Percentiles rank a stretch among this genome's conserved stretches.
phyloP scores from a whole-genome alignment of 1,140 invertebrate species.

The Drosophila hydei region DNA sequence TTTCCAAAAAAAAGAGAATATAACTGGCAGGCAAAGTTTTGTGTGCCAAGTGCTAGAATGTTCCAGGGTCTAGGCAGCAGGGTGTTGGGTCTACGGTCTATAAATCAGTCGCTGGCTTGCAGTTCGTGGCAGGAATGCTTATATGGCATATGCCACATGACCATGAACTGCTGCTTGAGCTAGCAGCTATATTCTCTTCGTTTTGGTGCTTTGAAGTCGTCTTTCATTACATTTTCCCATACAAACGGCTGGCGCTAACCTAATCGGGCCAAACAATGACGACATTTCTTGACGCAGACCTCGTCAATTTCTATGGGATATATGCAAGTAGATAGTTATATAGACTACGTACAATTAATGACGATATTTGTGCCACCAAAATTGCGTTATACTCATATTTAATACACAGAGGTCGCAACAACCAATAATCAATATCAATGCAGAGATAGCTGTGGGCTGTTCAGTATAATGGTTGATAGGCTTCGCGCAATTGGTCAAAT shows the following conservation, averaged over 20 bases:
- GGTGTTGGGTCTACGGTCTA: conserved; percentile 10
- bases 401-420: conserved; percentile 27
- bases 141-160: conserved; percentile 46
- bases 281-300: conserved; percentile 18
- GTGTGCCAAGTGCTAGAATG: conserved; percentile 33
- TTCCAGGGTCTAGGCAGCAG: background rate
- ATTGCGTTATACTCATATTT: conserved; percentile 13
- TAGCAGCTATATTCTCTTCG: conserved; percentile 1
- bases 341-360: conserved; percentile 18
- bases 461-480: background rate
- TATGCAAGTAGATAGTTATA: background rate
- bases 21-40: conserved; percentile 41
- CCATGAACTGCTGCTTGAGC: conserved; percentile 52
- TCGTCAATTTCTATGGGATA: background rate
- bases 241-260: background rate
- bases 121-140: conserved; percentile 25
- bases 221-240: conserved; percentile 22
- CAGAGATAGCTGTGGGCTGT: conserved; percentile 1
- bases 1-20: conserved; percentile 7
- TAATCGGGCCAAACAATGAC: conserved; percentile 14
- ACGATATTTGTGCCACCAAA: conserved; percentile 6
- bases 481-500: background rate
- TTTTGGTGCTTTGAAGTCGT: conserved; percentile 40
- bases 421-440: conserved; percentile 36
- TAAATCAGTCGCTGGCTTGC: conserved; percentile 47